Percentiles rank a stretch among this genome's conserved stretches.
Evolutionary conservation across 2,888 invertebrate genomes (phyloP).

Genomic region (Cotesia congregata): DNA sequence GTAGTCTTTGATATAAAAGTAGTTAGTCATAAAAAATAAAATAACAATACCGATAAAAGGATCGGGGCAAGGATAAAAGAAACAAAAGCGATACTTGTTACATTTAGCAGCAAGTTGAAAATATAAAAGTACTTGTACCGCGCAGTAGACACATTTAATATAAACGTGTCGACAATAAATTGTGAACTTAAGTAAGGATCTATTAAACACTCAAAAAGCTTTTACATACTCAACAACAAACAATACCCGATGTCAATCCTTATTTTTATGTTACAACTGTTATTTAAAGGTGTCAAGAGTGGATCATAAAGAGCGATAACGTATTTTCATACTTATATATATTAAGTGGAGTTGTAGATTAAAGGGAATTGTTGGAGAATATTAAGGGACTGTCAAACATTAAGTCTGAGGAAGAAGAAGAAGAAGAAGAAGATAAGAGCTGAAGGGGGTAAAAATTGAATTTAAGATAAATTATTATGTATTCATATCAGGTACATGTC

Average conservation of each 20-base stretch:
- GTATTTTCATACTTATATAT: conserved; percentile 7
- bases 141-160: conserved; percentile 4
- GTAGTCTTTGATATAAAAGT: background rate
- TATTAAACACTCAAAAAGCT: conserved; percentile 66
- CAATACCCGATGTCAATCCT: conserved; percentile 51
- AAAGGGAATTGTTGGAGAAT: background rate
- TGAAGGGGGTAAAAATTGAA: conserved; percentile 8
- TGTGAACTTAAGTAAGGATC: conserved; percentile 52
- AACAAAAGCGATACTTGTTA: background rate
- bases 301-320: conserved; percentile 24
- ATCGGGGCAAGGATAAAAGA: conserved; percentile 22
- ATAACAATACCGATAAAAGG: background rate
- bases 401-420: conserved; percentile 19
- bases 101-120: background rate
- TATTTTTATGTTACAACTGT: conserved; percentile 6
- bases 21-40: background rate
- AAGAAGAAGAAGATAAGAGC: background rate
- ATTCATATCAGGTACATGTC: conserved; percentile 50
- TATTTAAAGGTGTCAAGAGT: conserved; percentile 23
- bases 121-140: background rate
- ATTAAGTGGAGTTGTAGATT: background rate
- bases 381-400: conserved; percentile 2
- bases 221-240: conserved; percentile 64
- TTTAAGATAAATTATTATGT: conserved; percentile 43
- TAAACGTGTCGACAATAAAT: conserved; percentile 35